Evolutionary conservation across 2,797 vertebrate species (phyloP).

Genomic region (Sebastes steindachneri): DNA sequence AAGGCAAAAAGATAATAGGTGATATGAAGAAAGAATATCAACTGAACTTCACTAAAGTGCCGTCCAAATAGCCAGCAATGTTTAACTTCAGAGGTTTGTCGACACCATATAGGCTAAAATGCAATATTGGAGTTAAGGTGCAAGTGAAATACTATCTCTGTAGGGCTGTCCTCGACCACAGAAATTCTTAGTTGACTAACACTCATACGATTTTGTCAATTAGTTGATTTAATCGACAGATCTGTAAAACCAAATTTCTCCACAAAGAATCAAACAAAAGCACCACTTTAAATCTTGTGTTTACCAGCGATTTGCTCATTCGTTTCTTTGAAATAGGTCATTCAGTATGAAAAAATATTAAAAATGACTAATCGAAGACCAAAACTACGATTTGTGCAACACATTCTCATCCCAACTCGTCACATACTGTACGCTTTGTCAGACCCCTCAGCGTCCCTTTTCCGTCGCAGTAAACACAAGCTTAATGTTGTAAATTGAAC

Average conservation of each 20-base stretch:
- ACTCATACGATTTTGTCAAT: too few species aligned
- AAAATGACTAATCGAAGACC: too few species aligned
- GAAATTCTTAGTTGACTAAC: too few species aligned
- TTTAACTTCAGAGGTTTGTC: not conserved
- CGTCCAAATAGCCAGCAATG: not conserved
- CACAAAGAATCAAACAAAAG: not conserved
- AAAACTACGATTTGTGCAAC: too few species aligned
- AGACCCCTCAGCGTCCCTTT: not conserved
- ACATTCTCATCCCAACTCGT: accelerated
- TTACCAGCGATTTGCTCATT: accelerated
- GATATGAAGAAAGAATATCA: not conserved
- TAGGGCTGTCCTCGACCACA: not conserved
- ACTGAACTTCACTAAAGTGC: not conserved
- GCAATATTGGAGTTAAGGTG: not conserved
- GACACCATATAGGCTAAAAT: not conserved
- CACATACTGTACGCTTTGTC: not conserved
- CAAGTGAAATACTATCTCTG: not conserved
- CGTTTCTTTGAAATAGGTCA: not conserved
- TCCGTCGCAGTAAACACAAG: not conserved
- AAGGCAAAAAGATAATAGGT: not conserved
- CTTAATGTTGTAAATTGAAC: not conserved
- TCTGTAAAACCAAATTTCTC: not conserved
- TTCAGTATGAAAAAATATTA: too few species aligned
- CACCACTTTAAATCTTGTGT: not conserved
- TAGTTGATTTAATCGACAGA: not conserved